Base-by-base conservation (phyloP, 30 jellyfish, hydroid and myxozoan genomes). In the Aurelia aurita region DNA sequence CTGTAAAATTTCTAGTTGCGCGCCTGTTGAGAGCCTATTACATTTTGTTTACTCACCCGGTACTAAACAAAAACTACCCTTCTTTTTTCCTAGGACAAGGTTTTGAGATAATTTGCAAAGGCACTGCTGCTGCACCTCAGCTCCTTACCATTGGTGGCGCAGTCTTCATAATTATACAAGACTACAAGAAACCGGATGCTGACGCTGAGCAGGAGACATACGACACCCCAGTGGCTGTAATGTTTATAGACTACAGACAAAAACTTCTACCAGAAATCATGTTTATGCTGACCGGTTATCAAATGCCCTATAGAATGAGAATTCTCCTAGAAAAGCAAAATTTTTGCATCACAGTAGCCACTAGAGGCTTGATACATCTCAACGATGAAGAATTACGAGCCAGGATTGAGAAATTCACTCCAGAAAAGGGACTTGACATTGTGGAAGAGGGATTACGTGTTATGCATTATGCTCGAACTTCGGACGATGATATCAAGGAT, bases 371-470 rank as follows among this genome's bases (percentile, higher is more conserved):
- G 43, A 63, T 14, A 15, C 21, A n/a, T 29, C 10, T 63, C 54
- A 63, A 63, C 31, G 21, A 29, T 29, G 75, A 63, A 63, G 75
- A 63, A 27, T 18, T 63, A 29, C 39, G 75, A 63, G 8, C 19
- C 8, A n/a, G 11, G 20, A 16, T 63, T 14, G 49, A 63, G 22
- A 63, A 63, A 29, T 63, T 63, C 49, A 63, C 75, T 2, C 75
- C 75, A 16, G 31, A 63, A 0, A 63, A 27, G 34, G 63, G 80
- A 14, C 8, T 43, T 19, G 60, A 32, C 20, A 15, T 69, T 43
- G 43, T 69, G n/a, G 80, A 69, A 16, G 35, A n/a, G 20, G 80
- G 80, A 29, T 26, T 69, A 58, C 80, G 46, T 32, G 44, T 69
- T 0, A 69, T 69, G 63, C 80, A 69, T 18, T 69, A 9, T n/a